Percentiles rank a stretch among this genome's conserved stretches.
Conservation (phyloP, 2,797 vertebrate species). For the Chelon auratus region DNA sequence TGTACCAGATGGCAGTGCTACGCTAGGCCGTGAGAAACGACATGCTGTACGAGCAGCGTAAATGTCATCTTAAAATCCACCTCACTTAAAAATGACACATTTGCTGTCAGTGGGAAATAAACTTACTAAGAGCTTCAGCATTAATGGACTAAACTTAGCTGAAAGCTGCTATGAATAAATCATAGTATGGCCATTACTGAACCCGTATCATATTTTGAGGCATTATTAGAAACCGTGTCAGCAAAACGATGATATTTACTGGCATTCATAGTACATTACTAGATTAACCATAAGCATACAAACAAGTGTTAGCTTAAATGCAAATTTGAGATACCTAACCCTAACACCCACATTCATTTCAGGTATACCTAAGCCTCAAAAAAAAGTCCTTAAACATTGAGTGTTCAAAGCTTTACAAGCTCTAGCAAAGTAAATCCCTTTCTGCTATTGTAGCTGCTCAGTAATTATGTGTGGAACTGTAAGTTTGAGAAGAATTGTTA, state of each 20-base stretch:
- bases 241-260: neutral
- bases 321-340: too few species aligned
- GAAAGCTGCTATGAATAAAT: constrained; percentile 52
- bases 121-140: constrained; percentile 9
- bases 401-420: too few species aligned
- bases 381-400: too few species aligned
- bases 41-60: constrained; percentile 3
- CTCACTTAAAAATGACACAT: constrained; percentile 6
- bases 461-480: too few species aligned
- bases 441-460: too few species aligned
- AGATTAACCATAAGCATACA: neutral
- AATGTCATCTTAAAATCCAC: constrained; percentile 44
- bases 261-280: constrained; percentile 8
- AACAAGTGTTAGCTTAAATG: too few species aligned
- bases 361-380: neutral
- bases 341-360: neutral
- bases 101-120: constrained; percentile 3
- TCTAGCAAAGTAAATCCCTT: too few species aligned
- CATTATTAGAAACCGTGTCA: constrained; percentile 18
- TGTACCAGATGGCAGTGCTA: constrained; percentile 20
- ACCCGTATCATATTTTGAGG: constrained; percentile 26
- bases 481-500: too few species aligned
- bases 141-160: constrained; percentile 8
- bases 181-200: constrained; percentile 39
- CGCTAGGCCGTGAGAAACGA: neutral